Base-by-base conservation (phyloP, 2,888 invertebrate species). In the Drosophila tanythrix region DNA sequence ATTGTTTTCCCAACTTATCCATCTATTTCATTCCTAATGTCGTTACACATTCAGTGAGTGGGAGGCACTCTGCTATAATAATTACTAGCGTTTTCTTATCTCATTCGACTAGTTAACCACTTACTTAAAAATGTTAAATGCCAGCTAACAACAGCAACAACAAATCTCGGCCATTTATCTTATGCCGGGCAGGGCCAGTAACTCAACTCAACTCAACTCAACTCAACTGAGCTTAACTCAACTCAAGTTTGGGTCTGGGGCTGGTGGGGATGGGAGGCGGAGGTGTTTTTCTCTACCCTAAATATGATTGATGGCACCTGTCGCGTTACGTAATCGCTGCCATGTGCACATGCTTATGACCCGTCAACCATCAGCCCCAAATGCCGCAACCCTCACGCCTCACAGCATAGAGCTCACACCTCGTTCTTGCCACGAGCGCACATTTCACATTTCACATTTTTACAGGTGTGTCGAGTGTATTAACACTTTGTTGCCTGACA, bases 271-370 rank as follows among this genome's bases (percentile, higher is more conserved):
- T 10, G 21, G 43, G 21, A 2, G 35, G 13, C 6, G 36, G 7
- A 15, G 46, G 46, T 46, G 46, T 46, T 46, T 25, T 25, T 46
- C 46, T 72, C 57, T 53, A 58, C 64, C 70, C 83, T 89, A 87
- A 87, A 83, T 90, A 87, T 87, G 87, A 87, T 87, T 88, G 87
- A 87, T 87, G 87, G 74, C 76, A 80, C 87, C 86, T 88, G 88
- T 85, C 88, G 89, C 76, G 89, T 85, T 85, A 85, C 88, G 89
- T 85, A 85, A 89, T 87, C 85, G 89, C 82, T 87, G 85, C 71
- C 79, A 75, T 71, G 75, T 72, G 82, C 80, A 78, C 75, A 81
- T 80, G 82, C 75, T 72, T 81, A 76, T 71, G 78, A 69, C 48
- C 56, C 81, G 68, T 78, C 81, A 80, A 59, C 68, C 71, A 43